Evolutionary conservation across 2,797 vertebrate genomes (phyloP).

Genomic region (Sebastes alutus): DNA sequence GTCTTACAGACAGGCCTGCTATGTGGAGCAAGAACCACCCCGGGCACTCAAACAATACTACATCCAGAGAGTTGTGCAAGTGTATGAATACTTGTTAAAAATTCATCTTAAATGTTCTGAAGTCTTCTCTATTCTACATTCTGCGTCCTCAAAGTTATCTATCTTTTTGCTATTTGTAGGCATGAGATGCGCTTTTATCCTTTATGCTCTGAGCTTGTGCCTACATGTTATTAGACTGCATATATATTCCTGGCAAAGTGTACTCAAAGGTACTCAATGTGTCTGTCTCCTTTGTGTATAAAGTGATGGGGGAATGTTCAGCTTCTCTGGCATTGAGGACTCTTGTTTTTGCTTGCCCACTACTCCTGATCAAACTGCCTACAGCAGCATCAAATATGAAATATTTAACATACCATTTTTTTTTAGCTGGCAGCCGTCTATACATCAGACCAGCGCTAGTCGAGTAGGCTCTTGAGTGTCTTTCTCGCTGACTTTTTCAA

Average conservation of each 20-base stretch:
- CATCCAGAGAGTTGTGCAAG: constrained; percentile 60
- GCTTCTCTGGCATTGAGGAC: background rate
- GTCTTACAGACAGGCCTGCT: constrained; percentile 56
- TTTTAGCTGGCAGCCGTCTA: background rate
- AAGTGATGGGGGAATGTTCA: constrained; percentile 3
- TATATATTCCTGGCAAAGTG: constrained; percentile 24
- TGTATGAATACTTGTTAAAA: constrained; percentile 43
- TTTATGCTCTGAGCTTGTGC: constrained; percentile 36
- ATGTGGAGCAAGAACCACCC: constrained; percentile 31
- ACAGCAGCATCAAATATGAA: background rate
- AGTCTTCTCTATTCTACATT: background rate
- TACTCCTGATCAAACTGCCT: constrained; percentile 21
- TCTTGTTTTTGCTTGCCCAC: constrained; percentile 56
- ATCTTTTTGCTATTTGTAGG: background rate
- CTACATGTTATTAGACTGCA: constrained; percentile 16
- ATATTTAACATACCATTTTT: background rate
- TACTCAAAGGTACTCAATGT: background rate
- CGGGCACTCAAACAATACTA: constrained; percentile 17
- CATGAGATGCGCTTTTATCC: background rate
- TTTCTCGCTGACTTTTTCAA: background rate
- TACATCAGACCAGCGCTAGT: too few relatives aligned
- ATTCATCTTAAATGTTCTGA: background rate
- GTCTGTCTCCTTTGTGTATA: background rate
- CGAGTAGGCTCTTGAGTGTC: background rate
- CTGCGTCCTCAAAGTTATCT: background rate